A percentile compares a stretch with the other conserved stretches of the same genome.
phyloP scores from a whole-genome alignment of 2,113 vertebrate species.

The Macroglossus sobrinus region DNA sequence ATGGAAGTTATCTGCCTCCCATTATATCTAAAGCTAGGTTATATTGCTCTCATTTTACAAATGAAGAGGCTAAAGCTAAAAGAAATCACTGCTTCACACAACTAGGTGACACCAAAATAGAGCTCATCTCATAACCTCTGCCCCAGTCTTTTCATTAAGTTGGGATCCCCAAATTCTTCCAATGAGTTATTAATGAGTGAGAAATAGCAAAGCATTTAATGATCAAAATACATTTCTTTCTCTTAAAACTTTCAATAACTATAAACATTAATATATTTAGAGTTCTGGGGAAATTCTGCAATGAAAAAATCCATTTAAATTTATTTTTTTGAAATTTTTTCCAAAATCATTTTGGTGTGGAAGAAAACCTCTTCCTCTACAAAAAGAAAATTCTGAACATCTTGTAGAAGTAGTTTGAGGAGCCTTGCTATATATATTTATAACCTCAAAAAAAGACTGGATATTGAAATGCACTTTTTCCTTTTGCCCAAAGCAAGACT shows the following conservation, averaged over 20 bases:
- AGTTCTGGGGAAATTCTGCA: not conserved
- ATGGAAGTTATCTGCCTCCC: not conserved
- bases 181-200: not conserved
- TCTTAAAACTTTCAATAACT: not conserved
- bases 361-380: not conserved
- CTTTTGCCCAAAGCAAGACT: not conserved
- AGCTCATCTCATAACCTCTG: not conserved
- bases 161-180: not conserved
- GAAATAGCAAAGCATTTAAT: not conserved
- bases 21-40: not conserved
- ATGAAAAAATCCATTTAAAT: not conserved
- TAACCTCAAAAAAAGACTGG: not conserved
- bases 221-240: not conserved
- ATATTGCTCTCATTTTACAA: not conserved
- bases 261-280: not conserved
- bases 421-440: not conserved
- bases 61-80: not conserved
- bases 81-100: not conserved
- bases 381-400: not conserved
- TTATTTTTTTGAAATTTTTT: not conserved
- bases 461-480: not conserved
- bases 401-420: not conserved
- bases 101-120: not conserved
- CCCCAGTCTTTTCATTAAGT: not conserved
- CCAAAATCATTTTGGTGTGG: not conserved